Evolutionary conservation across 2,797 vertebrate genomes (phyloP).

Genomic region (Crenichthys baileyi): DNA sequence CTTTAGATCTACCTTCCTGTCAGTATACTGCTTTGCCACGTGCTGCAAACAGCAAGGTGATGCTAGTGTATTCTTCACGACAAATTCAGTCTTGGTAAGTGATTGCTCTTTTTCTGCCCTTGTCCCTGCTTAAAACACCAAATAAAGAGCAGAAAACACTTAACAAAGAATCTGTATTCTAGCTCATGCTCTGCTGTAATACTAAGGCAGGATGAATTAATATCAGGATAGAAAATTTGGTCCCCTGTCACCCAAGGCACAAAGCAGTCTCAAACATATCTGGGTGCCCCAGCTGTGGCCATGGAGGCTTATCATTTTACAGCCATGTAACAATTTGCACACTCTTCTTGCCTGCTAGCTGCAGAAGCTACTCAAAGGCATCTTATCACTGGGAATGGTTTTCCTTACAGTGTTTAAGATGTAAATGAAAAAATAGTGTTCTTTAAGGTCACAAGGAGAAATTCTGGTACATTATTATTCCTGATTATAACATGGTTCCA

Average conservation of each 20-base stretch:
- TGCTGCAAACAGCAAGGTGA: conserved; percentile 12
- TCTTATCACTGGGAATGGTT: conserved; percentile 47
- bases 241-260: conserved; percentile 65
- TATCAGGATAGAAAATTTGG: conserved; percentile 57
- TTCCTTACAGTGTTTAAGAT: conserved; percentile 24
- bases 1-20: background rate
- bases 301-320: conserved; percentile 68
- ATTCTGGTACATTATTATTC: conserved; percentile 39
- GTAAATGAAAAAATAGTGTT: conserved; percentile 36
- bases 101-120: conserved; percentile 24
- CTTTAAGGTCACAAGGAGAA: conserved; percentile 51
- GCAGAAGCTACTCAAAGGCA: conserved; percentile 57
- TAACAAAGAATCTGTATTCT: conserved; percentile 68
- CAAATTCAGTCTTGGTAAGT: conserved; percentile 17
- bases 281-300: conserved; percentile 73
- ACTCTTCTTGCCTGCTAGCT: conserved; percentile 44
- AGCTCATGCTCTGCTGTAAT: conserved; percentile 47
- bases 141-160: conserved; percentile 47
- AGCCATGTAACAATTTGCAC: conserved; percentile 64
- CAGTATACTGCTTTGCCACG: conserved; percentile 23
- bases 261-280: conserved; percentile 77
- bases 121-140: conserved; percentile 25
- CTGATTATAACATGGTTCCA: conserved; percentile 41
- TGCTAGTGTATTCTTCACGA: background rate
- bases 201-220: conserved; percentile 62